Conservation (phyloP, 2,888 invertebrate genomes). For the Neria commutata region DNA sequence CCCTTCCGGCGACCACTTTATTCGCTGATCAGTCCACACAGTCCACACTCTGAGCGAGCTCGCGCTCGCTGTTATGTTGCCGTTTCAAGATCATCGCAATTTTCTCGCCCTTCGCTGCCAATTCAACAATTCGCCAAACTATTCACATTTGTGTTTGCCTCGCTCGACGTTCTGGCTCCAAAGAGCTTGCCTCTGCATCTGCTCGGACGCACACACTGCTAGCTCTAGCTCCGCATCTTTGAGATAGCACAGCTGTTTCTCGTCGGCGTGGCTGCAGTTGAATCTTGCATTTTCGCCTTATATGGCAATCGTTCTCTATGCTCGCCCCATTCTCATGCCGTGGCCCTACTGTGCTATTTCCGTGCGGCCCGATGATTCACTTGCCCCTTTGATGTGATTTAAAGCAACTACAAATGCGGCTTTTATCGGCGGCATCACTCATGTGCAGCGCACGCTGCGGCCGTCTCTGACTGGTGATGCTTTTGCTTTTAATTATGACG, state of each 20-base stretch:
- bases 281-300: conserved; percentile 22
- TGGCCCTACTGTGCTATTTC: not conserved
- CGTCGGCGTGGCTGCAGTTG: not conserved
- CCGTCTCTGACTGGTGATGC: conserved; percentile 4
- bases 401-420: too few relatives aligned
- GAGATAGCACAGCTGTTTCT: not conserved
- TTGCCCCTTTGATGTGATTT: not conserved
- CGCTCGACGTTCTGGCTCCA: too few relatives aligned
- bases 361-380: not conserved
- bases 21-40: too few relatives aligned
- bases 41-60: not conserved
- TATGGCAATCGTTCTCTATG: conserved; percentile 18
- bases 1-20: too few relatives aligned
- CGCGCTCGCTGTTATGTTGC: not conserved
- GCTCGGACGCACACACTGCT: not conserved
- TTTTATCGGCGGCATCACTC: too few relatives aligned
- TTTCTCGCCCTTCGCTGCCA: not conserved
- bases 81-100: conserved; percentile 18
- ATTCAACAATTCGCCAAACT: not conserved
- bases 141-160: too few relatives aligned
- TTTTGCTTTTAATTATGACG: conserved; percentile 17
- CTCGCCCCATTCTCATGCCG: not conserved
- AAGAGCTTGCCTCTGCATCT: too few relatives aligned
- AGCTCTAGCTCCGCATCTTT: not conserved
- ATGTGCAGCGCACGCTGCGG: not conserved